phyloP scores from a whole-genome alignment of 2,797 vertebrate species.

The Acrocephalus scirpaceus region DNA sequence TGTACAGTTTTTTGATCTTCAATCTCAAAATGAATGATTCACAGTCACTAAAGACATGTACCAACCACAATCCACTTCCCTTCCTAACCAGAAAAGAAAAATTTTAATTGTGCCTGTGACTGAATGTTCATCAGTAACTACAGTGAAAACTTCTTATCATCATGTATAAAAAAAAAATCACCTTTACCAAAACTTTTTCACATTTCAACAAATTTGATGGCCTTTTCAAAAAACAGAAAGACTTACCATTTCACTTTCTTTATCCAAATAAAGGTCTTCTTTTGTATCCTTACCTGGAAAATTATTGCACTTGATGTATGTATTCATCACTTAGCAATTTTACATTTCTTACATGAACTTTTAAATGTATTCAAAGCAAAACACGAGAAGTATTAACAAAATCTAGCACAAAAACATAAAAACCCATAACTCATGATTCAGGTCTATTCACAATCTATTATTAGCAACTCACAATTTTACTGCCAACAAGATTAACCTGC shows the following conservation, averaged over 20 bases:
- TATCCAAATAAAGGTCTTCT: conserved; percentile 73
- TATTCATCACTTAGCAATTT: neutral
- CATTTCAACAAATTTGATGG: neutral
- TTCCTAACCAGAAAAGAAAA: neutral
- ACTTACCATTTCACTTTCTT: conserved; percentile 72
- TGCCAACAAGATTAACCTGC: neutral
- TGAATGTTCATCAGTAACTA: neutral
- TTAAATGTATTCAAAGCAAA: neutral
- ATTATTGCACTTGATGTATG: neutral
- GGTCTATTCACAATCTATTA: neutral
- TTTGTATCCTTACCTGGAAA: conserved; percentile 76
- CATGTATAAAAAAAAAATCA: neutral
- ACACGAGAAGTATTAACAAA: neutral
- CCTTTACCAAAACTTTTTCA: neutral
- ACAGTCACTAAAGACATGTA: neutral
- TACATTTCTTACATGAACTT: neutral
- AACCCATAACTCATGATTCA: rapidly evolving
- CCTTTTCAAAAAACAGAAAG: neutral
- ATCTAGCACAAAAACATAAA: neutral
- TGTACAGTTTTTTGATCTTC: neutral
- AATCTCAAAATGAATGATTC: neutral
- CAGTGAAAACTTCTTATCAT: neutral
- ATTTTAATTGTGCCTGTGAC: neutral
- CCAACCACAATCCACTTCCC: neutral
- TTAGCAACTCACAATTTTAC: neutral